Percentiles rank a stretch among this genome's conserved stretches.
Conservation (phyloP, 2,113 vertebrate species). For the Datnioides undecimradiatus region DNA sequence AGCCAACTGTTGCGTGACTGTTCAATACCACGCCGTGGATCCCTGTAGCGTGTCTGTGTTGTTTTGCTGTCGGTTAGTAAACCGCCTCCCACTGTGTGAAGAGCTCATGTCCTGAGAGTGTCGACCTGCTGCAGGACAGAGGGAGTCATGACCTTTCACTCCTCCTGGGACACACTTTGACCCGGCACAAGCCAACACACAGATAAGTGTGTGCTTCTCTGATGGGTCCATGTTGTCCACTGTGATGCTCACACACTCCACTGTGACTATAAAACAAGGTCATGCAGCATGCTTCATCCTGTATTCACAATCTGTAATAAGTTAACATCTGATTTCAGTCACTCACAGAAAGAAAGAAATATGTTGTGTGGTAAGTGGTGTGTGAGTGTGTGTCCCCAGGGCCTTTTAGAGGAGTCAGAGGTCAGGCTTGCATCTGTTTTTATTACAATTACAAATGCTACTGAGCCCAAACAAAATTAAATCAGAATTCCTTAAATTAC, state of each 20-base stretch:
- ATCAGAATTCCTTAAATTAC: neutral
- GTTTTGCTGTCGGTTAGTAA: too few relatives aligned
- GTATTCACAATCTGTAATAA: neutral
- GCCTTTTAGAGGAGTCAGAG: conserved; percentile 32
- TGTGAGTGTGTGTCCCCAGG: conserved; percentile 44
- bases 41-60: neutral
- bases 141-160: conserved; percentile 65
- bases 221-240: neutral
- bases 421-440: conserved; percentile 61
- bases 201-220: conserved; percentile 46
- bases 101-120: conserved; percentile 20
- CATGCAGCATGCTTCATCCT: neutral
- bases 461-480: too few relatives aligned
- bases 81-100: neutral
- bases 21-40: neutral
- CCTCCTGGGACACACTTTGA: conserved; percentile 63
- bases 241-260: neutral
- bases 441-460: conserved; percentile 56
- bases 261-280: neutral
- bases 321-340: neutral
- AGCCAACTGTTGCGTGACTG: neutral
- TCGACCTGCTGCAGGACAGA: conserved; percentile 36
- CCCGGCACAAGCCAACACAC: conserved; percentile 60
- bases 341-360: neutral
- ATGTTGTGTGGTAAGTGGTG: neutral